Evolutionary conservation across 1,140 invertebrate species (phyloP), one percentile per base, ranked within the genome.

Genomic region (Formica selysi): DNA sequence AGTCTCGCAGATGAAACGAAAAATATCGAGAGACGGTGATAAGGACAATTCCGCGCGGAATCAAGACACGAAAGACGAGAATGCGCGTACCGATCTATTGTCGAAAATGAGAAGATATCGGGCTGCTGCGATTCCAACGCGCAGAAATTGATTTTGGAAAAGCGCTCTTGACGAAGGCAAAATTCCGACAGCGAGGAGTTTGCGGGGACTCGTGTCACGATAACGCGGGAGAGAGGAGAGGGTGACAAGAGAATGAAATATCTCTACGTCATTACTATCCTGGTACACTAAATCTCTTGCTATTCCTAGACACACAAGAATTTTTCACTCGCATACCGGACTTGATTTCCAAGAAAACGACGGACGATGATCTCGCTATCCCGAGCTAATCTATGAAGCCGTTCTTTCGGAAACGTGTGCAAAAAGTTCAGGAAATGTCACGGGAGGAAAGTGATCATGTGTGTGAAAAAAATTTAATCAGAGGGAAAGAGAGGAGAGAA

Each of bases 261-360:
- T 87, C 48, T 89, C 89, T 79, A 84, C 83, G 84, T 81, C 87
- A 79, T 90, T 89, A 78, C 88, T 86, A 86, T 90, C 87, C 65
- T 67, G 85, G 59, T 90, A 89, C 83, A 84, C 71, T 89, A 87
- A 90, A 90, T 90, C 89, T 81, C 48, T 89, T 89, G 87, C 89
- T 87, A 87, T 73, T 89, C 89, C 73, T 89, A 86, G 85, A 89
- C 87, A 83, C 85, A 85, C 73, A 71, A 90, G 81, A 85, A 90
- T 90, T 90, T 90, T 90, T 90, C 89, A 89, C 78, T 71, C 16
- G 70, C 54, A 54, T 38, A 29, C 68, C 51, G 76, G 70, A 76
- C 88, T 89, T 87, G 89, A 90, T 87, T 89, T 87, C 79, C 78
- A 26, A 86, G 74, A 62, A 83, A 86, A 68, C 62, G 29, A 51